Evolutionary conservation across 2,113 vertebrate species (phyloP), one percentile per base, ranked within the genome.

Genomic region (Onychostoma macrolepis): DNA sequence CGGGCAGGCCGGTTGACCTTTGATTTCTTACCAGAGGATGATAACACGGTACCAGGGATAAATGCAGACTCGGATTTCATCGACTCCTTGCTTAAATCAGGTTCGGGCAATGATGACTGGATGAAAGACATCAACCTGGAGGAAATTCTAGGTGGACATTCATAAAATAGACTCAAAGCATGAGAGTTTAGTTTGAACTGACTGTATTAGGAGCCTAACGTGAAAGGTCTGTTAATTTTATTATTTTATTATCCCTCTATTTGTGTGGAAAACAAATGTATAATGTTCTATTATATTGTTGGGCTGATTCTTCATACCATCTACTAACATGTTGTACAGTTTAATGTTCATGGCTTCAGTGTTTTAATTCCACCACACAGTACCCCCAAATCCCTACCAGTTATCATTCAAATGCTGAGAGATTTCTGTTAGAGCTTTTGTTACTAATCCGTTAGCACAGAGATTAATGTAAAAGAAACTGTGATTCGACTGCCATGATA

Each of bases 61-160:
- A 98, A 96, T 92, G 96, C 96, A 15, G 98, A 99, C 89, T 97
- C 97, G 0, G 98, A 99, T 91, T 99, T 99, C 93, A 97, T 99
- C 58, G 98, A 99, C 91, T 98, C 97, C 7, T 93, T 99, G 90
- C 94, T 99, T 89, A 99, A 99, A 94, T 98, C 97, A 0, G 97
- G 98, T 87, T 97, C 97, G 81, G 96, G 97, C 83, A 99, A 97
- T 0, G 98, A 99, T 80, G 98, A 99, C 95, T 99, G 98, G 98
- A 99, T 99, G 97, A 98, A 98, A 94, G 98, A 99, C 90, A 99
- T 99, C 88, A 99, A 98, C 91, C 95, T 99, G 0, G 98, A 99
- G 88, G 98, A 99, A 92, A 99, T 99, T 93, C 94, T 99, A 89
- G 98, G 97, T 13, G 95, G 95, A 89, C 96, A 97, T 88, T 96